Evolutionary conservation across 2,888 invertebrate genomes (phyloP), one percentile per base, ranked within the genome.

Genomic region (Fragum sueziense): DNA sequence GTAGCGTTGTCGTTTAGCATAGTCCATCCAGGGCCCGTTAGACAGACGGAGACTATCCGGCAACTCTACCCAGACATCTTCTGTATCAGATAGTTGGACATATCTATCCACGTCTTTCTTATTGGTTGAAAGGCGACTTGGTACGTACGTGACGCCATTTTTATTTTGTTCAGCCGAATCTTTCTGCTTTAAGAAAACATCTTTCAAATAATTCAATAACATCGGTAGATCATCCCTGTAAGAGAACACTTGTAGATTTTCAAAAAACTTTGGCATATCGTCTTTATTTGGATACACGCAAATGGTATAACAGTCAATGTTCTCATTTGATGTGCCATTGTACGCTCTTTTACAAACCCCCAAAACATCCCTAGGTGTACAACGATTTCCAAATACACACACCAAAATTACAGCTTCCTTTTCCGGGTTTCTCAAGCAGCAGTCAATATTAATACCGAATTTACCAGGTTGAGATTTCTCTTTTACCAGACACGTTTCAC

Each of bases 1-100:
- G 34, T 70, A 70, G 20, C 70, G 33, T 27, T 70, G 20, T 17
- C 70, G 70, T 34, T 37, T 70, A 25, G 57, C 31, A 1, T 7
- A 20, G 0, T 61, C 33, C 31, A 31, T 7, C 20, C 11, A 61
- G 0, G 31, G 33, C 9, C 33, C 33, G n/a, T 33, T 29, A 7
- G 61, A 33, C 0, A n/a, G 3, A 0, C n/a, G 61, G 20, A n/a
- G 20, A 11, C 31, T n/a, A 4, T 33, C 33, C 9, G 31, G 33
- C 3, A 29, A 33, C 6, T 61, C 33, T 1, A 17, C 31, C 61
- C 31, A 33, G n/a, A 17, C 17, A 1, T 33, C 61, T 31, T 33
- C 61, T 29, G 17, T 20, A n/a, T 61, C 57, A 1, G 27, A 9
- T 4, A 27, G 20, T 57, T 17, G 7, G 25, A 57, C 27, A 57